phyloP scores from a whole-genome alignment of 2,797 vertebrate species.

The Morus bassanus region DNA sequence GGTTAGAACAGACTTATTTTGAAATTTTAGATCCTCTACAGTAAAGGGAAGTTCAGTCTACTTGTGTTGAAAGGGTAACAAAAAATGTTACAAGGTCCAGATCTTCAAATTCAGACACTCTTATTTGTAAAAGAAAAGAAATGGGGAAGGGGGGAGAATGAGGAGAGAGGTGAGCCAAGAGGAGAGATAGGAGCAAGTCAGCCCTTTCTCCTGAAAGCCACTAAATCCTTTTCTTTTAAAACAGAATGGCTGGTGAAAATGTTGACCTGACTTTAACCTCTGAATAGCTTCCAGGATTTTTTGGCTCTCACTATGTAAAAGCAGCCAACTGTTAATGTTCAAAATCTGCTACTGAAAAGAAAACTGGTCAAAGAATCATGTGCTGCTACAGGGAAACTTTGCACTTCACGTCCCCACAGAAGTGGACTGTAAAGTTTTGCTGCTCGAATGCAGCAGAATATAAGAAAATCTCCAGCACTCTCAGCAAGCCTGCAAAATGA shows the following conservation, averaged over 20 bases:
- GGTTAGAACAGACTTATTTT: not conserved
- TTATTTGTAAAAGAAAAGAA: not conserved
- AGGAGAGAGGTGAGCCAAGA: not conserved
- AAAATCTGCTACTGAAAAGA: slow-evolving; percentile 16
- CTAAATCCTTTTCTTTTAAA: not conserved
- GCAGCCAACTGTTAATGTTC: slow-evolving; percentile 34
- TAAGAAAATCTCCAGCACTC: not conserved
- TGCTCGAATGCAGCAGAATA: not conserved
- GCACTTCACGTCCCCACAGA: not conserved
- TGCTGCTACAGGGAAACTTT: not conserved
- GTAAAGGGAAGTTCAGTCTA: not conserved
- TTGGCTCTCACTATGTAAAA: not conserved
- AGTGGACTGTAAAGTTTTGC: not conserved
- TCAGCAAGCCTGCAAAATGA: not conserved
- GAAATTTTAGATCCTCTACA: not conserved
- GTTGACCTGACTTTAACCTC: slow-evolving; percentile 29
- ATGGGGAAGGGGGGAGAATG: not conserved
- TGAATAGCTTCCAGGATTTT: slow-evolving; percentile 14
- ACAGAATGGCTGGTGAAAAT: slow-evolving; percentile 11
- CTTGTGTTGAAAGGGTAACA: not conserved
- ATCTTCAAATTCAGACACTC: not conserved
- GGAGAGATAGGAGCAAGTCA: not conserved
- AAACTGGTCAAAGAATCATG: not conserved
- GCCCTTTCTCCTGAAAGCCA: not conserved
- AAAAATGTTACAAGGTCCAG: not conserved